Evolutionary conservation across 1,140 invertebrate genomes (phyloP), one percentile per base, ranked within the genome.

Genomic region (Stenopsyche tienmushanensis): DNA sequence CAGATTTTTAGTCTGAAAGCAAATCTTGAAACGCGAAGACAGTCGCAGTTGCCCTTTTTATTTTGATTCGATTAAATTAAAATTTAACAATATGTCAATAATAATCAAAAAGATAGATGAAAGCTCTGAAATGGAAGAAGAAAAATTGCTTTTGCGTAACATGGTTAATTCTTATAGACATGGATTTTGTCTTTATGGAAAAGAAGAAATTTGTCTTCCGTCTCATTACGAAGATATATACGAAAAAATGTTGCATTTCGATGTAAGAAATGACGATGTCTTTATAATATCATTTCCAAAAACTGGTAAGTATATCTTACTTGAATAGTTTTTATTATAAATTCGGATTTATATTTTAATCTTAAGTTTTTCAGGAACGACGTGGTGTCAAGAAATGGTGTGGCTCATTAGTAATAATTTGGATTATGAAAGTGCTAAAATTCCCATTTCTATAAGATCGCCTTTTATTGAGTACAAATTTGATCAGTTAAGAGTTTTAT

Each of bases 351-450:
- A 7, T 34, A 34, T 7, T 34, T 7, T 34, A 34, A 34, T 34
- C 5, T 34, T 34, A 5, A 7, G 29, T 34, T 47, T 8, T 8
- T 41, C 65, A 85, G 84, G 86, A n/a, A 88, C 88, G 25, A 88
- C 87, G n/a, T 88, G 86, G 86, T 83, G 83, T 1, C 86, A 89
- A 75, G 87, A 89, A 73, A 80, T 89, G 72, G 77, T 85, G 1
- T 89, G 86, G 84, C 71, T 86, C 7, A 76, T 88, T 58, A 68
- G 80, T 54, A 86, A 87, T 54, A 72, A 86, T 50, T 80, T 86
- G 29, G 81, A 89, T 67, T 83, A 75, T 44, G 73, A 81, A 58
- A 73, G 73, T 5, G 82, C 83, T 1, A 81, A 76, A 53, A 69
- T 74, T 44, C 74, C 74, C 1, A 69, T 85, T 0, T 73, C 72